A percentile compares a stretch with the other conserved stretches of the same genome.
Conservation (phyloP, 37 sponge, comb jelly and placozoan species). For the Dysidea cf. avara region DNA sequence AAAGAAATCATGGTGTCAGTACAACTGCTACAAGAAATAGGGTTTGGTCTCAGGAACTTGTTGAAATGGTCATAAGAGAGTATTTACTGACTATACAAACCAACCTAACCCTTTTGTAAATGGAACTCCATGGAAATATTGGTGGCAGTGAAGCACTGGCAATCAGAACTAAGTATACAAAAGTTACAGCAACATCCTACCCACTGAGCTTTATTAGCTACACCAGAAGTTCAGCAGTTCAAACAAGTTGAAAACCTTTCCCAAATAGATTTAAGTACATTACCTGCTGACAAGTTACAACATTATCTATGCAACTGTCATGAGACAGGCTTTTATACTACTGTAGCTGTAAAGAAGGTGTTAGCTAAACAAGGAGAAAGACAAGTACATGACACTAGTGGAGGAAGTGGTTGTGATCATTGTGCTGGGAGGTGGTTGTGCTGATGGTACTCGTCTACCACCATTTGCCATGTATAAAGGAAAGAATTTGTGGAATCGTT, state of each 20-base stretch:
- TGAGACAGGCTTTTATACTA: conserved; percentile 55
- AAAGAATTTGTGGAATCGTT: conserved; percentile 36
- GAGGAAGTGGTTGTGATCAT: conserved; percentile 64
- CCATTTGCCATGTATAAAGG: conserved; percentile 69
- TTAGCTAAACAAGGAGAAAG: conserved; percentile 31
- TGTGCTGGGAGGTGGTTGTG: conserved; percentile 33
- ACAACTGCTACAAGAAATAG: conserved; percentile 53
- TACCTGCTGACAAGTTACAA: conserved; percentile 6
- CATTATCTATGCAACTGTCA: conserved; percentile 48
- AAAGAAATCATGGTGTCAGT: conserved; percentile 36
- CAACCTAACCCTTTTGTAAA: conserved; percentile 28
- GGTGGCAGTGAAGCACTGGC: conserved; percentile 54
- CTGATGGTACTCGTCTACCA: conserved; percentile 44
- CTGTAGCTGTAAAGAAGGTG: conserved; percentile 20
- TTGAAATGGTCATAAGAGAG: conserved; percentile 34
- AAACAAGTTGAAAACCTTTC: conserved; percentile 6
- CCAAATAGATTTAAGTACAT: neutral
- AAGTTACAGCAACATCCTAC: conserved; percentile 32
- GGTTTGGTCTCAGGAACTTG: conserved; percentile 47
- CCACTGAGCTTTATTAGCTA: conserved; percentile 16
- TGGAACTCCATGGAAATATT: conserved; percentile 39
- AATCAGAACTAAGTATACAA: conserved; percentile 7
- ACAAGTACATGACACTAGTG: conserved; percentile 44
- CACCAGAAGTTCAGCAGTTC: conserved; percentile 19
- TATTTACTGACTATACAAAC: conserved; percentile 25